Conservation (phyloP, 2,888 invertebrate genomes). For the Nipponacmea schrenckii region DNA sequence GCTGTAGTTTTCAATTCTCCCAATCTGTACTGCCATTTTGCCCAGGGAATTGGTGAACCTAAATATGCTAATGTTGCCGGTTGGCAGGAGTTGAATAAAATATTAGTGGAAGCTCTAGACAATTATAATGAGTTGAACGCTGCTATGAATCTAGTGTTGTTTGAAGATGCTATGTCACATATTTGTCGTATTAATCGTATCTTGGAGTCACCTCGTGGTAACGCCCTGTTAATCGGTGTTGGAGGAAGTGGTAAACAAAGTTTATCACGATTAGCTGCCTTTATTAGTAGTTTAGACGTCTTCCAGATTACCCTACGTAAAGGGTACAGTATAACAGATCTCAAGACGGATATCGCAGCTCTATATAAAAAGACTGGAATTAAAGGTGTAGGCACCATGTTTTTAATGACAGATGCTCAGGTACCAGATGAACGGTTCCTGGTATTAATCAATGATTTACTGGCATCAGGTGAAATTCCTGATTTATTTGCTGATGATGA, state of each 20-base stretch:
- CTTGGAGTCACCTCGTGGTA: conserved; percentile 92
- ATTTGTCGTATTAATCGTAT: conserved; percentile 90
- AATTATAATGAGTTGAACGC: conserved; percentile 96
- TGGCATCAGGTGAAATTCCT: conserved; percentile 95
- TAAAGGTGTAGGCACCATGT: conserved; percentile 93
- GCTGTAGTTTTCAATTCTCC: conserved; percentile 85
- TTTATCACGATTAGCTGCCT: conserved; percentile 89
- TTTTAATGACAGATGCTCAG: conserved; percentile 97
- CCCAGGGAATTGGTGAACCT: conserved; percentile 93
- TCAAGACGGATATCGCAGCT: conserved; percentile 84
- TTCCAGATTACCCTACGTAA: conserved; percentile 90
- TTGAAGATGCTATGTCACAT: conserved; percentile 98
- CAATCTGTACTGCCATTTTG: conserved; percentile 94
- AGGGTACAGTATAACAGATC: conserved; percentile 87
- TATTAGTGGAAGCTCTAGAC: conserved; percentile 88
- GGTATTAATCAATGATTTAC: conserved; percentile 92
- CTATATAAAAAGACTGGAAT: conserved; percentile 91
- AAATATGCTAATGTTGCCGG: conserved; percentile 89
- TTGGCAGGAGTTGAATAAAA: conserved; percentile 83
- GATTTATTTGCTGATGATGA: conserved; percentile 96
- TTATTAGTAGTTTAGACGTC: conserved; percentile 93
- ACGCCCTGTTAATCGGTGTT: conserved; percentile 92
- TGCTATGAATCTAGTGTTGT: conserved; percentile 96
- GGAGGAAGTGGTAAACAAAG: conserved; percentile 97
- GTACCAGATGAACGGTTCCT: conserved; percentile 94